Percentiles rank a stretch among this genome's conserved stretches.
These are phyloP conservation scores for Phalacrocorax carbo DNA, from an alignment of 2,113 vertebrate genomes.

Conservation along the genomic window DNA sequence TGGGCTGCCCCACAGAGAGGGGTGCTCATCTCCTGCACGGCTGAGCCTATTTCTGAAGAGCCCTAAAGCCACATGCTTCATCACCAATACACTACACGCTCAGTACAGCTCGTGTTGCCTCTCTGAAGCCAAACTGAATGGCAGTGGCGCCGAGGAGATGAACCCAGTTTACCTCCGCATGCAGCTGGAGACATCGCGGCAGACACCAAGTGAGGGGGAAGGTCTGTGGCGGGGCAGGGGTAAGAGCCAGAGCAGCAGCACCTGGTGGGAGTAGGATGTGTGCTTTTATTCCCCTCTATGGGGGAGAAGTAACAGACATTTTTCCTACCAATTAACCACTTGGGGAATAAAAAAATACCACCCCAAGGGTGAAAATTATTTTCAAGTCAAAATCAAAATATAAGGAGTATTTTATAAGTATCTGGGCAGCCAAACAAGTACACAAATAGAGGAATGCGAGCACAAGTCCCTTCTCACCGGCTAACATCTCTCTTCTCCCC, in stretches of 20 bases:
- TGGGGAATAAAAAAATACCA: not conserved
- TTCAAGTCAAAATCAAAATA: not conserved
- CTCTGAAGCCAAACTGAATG: not conserved
- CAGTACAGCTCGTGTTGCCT: not conserved
- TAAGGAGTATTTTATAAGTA: not conserved
- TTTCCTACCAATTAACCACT: not conserved
- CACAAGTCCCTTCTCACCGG: not conserved
- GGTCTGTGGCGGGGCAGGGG: not conserved
- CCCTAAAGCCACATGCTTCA: rapidly evolving
- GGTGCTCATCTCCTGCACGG: not conserved
- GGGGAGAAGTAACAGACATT: not conserved
- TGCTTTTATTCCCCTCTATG: not conserved
- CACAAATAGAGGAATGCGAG: rapidly evolving
- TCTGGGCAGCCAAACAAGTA: not conserved
- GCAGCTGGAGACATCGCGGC: not conserved
- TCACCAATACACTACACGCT: not conserved
- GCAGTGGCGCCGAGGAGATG: not conserved
- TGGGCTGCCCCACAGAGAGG: not conserved
- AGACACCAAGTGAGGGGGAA: not conserved
- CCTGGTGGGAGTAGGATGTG: not conserved
- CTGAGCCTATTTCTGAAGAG: not conserved
- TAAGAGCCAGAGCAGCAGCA: not conserved
- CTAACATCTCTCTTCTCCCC: not conserved
- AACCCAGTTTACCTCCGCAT: not conserved
- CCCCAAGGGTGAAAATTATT: not conserved